A percentile compares a stretch with the other conserved stretches of the same genome.
These are phyloP conservation scores for Drosophila basisetae DNA, from an alignment of 2,888 invertebrate species.

Conservation along the genomic window DNA sequence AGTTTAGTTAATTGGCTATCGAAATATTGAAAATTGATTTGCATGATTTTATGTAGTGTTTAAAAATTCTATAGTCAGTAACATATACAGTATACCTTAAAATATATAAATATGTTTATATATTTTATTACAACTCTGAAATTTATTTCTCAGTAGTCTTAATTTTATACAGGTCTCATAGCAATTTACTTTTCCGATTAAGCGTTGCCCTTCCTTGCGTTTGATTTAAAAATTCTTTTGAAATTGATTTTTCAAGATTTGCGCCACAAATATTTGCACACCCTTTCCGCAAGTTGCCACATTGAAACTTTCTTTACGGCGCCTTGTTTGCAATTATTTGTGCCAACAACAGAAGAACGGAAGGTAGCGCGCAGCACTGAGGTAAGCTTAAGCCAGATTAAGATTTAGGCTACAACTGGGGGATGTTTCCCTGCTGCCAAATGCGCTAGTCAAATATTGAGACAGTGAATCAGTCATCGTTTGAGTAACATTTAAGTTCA, in stretches of 20 bases:
- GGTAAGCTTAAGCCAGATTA: slow-evolving; percentile 61
- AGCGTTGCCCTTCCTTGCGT: neutral
- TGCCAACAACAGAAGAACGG: slow-evolving; percentile 24
- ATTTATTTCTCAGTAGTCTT: neutral
- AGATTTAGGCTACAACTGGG: slow-evolving; percentile 26
- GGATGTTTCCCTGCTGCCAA: slow-evolving; percentile 23
- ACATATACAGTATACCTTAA: neutral
- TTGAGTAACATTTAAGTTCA: slow-evolving; percentile 46
- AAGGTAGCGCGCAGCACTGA: slow-evolving; percentile 6
- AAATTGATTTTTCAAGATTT: slow-evolving; percentile 36
- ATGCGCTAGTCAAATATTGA: slow-evolving; percentile 54
- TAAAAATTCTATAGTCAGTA: neutral
- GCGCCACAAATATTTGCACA: slow-evolving; percentile 44
- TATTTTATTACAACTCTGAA: neutral
- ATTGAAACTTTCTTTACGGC: slow-evolving; percentile 12
- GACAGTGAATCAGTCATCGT: slow-evolving; percentile 37
- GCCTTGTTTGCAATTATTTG: slow-evolving; percentile 48
- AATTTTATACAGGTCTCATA: neutral
- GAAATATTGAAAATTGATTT: neutral
- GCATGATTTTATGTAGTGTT: neutral
- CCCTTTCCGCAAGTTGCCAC: slow-evolving; percentile 15
- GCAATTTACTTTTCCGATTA: neutral
- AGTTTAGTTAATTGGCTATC: neutral
- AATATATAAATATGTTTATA: neutral
- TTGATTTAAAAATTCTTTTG: slow-evolving; percentile 17